phyloP scores from a whole-genome alignment of 2,797 vertebrate species.

The Parauchenoglanis ngamensis region DNA sequence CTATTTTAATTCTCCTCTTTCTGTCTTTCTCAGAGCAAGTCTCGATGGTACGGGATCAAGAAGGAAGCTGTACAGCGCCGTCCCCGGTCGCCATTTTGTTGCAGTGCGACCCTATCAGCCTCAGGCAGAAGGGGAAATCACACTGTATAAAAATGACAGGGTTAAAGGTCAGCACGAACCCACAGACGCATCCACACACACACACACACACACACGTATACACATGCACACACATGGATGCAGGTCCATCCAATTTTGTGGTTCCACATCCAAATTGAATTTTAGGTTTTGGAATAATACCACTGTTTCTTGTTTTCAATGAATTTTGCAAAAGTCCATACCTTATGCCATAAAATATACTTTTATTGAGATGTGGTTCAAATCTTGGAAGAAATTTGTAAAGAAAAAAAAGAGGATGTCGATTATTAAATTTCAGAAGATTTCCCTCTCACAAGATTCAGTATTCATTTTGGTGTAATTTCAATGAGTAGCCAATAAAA shows the following conservation, averaged over 20 bases:
- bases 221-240: not conserved
- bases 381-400: too few relatives aligned
- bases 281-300: too few relatives aligned
- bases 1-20: not conserved
- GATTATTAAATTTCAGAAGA: too few relatives aligned
- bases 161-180: constrained; percentile 86
- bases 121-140: constrained; percentile 91
- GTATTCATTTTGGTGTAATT: too few relatives aligned
- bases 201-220: not conserved
- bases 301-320: too few relatives aligned
- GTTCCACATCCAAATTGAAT: too few relatives aligned
- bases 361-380: too few relatives aligned
- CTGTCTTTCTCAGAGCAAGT: constrained; percentile 67
- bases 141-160: constrained; percentile 89
- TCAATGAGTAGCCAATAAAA: too few relatives aligned
- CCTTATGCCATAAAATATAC: too few relatives aligned
- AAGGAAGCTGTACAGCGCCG: constrained; percentile 93
- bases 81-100: constrained; percentile 90
- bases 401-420: too few relatives aligned
- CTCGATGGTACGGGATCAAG: constrained; percentile 78
- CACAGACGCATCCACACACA: not conserved
- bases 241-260: not conserved
- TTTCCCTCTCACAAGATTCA: too few relatives aligned
- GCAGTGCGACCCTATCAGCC: constrained; percentile 86
- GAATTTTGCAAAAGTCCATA: too few relatives aligned